Conservation (phyloP, 2,797 vertebrate species). For the Tolypeutes matacus region DNA sequence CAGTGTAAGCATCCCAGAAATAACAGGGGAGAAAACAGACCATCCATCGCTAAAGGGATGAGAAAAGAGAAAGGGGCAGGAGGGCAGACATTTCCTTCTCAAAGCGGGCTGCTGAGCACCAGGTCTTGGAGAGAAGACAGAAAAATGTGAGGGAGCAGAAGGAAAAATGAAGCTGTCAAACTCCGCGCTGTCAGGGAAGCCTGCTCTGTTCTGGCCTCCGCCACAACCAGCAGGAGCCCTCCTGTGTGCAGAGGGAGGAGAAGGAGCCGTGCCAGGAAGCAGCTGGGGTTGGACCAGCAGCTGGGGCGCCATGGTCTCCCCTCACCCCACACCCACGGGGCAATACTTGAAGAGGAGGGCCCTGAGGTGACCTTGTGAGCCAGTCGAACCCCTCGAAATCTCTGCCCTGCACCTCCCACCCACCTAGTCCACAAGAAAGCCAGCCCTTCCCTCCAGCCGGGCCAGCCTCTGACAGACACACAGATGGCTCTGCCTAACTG, state of each 20-base stretch:
- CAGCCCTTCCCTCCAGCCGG: neutral
- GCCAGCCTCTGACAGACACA: neutral
- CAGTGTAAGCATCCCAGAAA: neutral
- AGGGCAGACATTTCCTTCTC: neutral
- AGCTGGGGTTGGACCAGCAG: neutral
- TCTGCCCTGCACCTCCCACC: neutral
- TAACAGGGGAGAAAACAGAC: neutral
- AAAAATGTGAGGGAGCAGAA: neutral
- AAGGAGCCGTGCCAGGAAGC: neutral
- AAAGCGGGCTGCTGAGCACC: neutral
- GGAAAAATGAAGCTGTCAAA: conserved; percentile 43
- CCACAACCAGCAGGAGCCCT: neutral
- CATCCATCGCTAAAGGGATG: neutral
- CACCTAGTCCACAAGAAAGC: neutral
- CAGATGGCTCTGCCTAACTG: conserved; percentile 20
- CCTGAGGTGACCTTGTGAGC: neutral
- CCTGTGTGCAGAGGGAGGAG: neutral
- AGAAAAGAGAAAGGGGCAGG: neutral
- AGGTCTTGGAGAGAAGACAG: neutral
- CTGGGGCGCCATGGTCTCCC: neutral
- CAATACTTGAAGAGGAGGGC: too few species aligned
- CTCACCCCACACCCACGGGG: rapidly evolving
- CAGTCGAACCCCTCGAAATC: neutral
- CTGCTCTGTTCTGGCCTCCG: neutral
- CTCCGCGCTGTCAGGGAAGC: neutral